Evolutionary conservation across 2,113 vertebrate species (phyloP), one percentile per base, ranked within the genome.

Genomic region (Baryphthengus martii): DNA sequence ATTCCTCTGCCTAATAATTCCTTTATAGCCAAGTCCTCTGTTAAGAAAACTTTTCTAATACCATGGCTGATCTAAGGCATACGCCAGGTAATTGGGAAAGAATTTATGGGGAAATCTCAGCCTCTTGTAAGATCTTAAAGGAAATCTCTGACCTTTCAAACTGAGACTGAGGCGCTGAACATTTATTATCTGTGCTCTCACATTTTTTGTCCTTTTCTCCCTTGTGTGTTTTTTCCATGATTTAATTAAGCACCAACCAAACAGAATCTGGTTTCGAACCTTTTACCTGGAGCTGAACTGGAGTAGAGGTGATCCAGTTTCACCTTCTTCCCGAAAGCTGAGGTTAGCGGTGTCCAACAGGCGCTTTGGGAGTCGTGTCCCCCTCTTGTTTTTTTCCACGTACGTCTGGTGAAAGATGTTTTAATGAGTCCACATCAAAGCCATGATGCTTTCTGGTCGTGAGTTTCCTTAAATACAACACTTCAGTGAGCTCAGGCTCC

Each of bases 381-480:
- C 44, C 20, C 74, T 6, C 39, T 35, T 10, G 3, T 40, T 28
- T 35, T 53, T 50, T 65, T 24, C 50, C 17, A 12, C 7, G 4
- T 28, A 17, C 3, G 15, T 6, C 21, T 2, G 5, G 13, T 11
- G 12, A 44, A 44, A 40, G 2, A 1, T 26, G 42, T 25, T 55
- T 52, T 63, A 66, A 66, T 11, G 31, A 17, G 9, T 42, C 86
- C 5, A 18, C 16, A 47, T 18, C 74, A 50, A 47, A 62, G 3
- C 58, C 2, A 0, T 1, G 6, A 10, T 35, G 23, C 35, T 47
- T 77, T 40, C 56, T 63, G 39, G 18, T 16, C 23, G 12, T 73
- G 67, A 2, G 2, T 39, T 52, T 83, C 58, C 47, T 66, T 15
- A 55, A 20, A 16, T 0, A 2, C 37, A 23, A 0, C n/a, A 4